Base-by-base conservation (phyloP, 2,113 vertebrate genomes). In the Gopherus flavomarginatus region DNA sequence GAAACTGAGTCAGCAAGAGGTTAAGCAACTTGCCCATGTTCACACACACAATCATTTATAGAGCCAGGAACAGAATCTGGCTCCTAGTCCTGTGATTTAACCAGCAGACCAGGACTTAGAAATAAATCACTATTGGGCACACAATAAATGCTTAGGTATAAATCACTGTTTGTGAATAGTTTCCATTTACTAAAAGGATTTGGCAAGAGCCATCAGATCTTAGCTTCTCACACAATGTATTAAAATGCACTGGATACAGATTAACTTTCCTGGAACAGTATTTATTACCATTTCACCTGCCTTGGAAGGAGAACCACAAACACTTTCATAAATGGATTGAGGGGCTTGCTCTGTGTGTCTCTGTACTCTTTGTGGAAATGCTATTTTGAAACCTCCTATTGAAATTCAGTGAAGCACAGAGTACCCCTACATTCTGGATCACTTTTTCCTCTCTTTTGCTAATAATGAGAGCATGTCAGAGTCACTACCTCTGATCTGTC, bases 141-240 rank as follows among this genome's bases (percentile, higher is more conserved):
- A 38, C 85, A 57, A 44, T 87, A 90, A 94, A 81, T 77, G 26
- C 49, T 84, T 53, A 86, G 77, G 82, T 80, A 96, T 86, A 96
- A 96, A 96, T 97, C 92, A 93, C 10, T 86, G 53, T 80, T 95
- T 92, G 50, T 94, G 81, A 50, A 77, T n/a, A 83, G 85, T 78
- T 96, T 96, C 62, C 85, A 96, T 92, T 95, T 93, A 35, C 69
- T 96, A 90, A 92, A 57, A 94, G 95, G 94, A 96, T 96, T 75
- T 96, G 88, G 82, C 80, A 96, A 96, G 95, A 96, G 86, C 56
- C 83, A 94, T 69, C 19, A 56, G 44, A 47, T 82, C 79, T 92
- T 59, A 83, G 95, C 24, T n/a, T n/a, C 62, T 97, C 69, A 81
- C n/a, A 95, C 93, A 96, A 94, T 54, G 27, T 26, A 97, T 84